These are phyloP conservation scores for Torymus auratus DNA, from an alignment of 2,888 invertebrate species.

Conservation along the genomic window DNA sequence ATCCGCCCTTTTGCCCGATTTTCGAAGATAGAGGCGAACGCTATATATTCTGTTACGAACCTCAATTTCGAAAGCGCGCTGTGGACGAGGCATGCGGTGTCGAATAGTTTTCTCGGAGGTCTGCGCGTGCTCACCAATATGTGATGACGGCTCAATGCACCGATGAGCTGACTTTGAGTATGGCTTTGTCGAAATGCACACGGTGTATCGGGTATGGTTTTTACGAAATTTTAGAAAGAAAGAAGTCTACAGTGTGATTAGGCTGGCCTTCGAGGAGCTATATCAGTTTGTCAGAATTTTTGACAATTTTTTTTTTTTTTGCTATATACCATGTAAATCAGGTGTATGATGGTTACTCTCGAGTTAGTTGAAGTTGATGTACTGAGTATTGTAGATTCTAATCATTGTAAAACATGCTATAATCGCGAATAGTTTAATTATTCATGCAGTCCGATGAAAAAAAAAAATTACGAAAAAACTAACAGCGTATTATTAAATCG, in stretches of 20 bases:
- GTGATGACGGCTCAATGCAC: too few species aligned
- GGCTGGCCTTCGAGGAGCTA: neutral
- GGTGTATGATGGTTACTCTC: neutral
- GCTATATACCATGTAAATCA: neutral
- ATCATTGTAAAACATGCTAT: too few species aligned
- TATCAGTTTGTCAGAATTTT: neutral
- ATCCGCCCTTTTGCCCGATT: neutral
- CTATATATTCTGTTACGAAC: slow-evolving; percentile 25
- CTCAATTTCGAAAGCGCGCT: too few species aligned
- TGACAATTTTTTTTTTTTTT: neutral
- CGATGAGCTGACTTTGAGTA: too few species aligned
- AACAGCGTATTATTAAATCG: too few species aligned
- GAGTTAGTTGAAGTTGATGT: neutral
- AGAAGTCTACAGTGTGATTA: neutral
- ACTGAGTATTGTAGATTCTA: too few species aligned
- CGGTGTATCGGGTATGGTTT: slow-evolving; percentile 10
- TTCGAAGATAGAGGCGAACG: too few species aligned
- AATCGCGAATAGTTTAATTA: too few species aligned
- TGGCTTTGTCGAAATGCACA: neutral
- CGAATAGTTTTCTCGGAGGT: slow-evolving; percentile 6
- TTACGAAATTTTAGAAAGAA: neutral
- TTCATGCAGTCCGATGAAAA: too few species aligned
- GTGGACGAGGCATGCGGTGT: neutral
- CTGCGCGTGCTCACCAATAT: neutral
- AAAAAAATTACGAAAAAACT: too few species aligned